Evolutionary conservation across 2,113 vertebrate genomes (phyloP).

Genomic region (Hemicordylus capensis): DNA sequence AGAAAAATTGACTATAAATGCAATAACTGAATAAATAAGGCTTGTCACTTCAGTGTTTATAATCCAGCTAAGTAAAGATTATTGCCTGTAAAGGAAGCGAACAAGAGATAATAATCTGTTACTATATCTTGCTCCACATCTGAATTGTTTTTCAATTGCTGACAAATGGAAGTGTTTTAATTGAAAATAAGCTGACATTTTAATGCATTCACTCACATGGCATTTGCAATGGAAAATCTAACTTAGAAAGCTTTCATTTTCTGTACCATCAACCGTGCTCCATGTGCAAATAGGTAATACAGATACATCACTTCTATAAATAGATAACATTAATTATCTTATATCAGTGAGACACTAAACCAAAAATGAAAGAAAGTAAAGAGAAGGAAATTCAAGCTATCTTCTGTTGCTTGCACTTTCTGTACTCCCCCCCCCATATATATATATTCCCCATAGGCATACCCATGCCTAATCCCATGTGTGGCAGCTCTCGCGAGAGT

Average conservation of each 20-base stretch:
- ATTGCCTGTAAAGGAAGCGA: slow-evolving; percentile 34
- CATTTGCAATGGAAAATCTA: neutral
- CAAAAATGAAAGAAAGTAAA: slow-evolving; percentile 13
- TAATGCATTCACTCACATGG: neutral
- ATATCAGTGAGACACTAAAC: neutral
- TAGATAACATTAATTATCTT: neutral
- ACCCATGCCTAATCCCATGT: too few species aligned
- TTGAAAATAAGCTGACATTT: neutral
- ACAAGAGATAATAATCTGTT: slow-evolving; percentile 34
- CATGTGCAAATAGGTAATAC: neutral
- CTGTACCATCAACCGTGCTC: neutral
- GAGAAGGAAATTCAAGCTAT: neutral
- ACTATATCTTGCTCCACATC: neutral
- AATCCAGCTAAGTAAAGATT: neutral
- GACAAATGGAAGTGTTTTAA: neutral
- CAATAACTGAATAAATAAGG: neutral
- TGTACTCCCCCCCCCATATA: neutral
- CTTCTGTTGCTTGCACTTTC: slow-evolving; percentile 12
- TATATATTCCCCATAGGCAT: too few species aligned
- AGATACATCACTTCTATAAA: slow-evolving; percentile 17
- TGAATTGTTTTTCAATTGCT: neutral
- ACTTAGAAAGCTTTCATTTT: slow-evolving; percentile 10
- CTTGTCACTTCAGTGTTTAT: neutral
- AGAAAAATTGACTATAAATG: neutral
- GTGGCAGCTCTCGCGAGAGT: too few species aligned